Conservation (phyloP, 2,888 invertebrate species). For the Choreutis nemorana region DNA sequence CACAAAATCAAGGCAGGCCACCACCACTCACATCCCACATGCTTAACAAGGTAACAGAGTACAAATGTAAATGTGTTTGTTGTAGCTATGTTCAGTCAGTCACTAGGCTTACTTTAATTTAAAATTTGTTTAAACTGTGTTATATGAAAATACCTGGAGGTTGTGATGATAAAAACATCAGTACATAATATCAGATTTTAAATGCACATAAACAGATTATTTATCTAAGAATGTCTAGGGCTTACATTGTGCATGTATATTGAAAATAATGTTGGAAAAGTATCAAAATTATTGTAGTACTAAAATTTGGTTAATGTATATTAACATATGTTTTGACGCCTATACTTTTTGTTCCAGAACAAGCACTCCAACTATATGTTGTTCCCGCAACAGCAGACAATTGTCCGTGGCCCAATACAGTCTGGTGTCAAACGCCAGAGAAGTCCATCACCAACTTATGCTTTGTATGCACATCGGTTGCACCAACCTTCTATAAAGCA, state of each 20-base stretch:
- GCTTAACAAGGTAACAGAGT: constrained; percentile 72
- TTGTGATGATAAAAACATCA: not conserved
- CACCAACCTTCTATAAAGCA: constrained; percentile 56
- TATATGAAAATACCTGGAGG: too few relatives aligned
- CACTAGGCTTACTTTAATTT: too few relatives aligned
- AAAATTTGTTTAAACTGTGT: too few relatives aligned
- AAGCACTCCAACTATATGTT: constrained; percentile 38
- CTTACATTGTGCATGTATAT: too few relatives aligned
- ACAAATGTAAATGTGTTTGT: too few relatives aligned
- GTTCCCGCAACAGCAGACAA: constrained; percentile 37
- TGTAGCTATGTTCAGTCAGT: too few relatives aligned
- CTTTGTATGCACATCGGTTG: constrained; percentile 43
- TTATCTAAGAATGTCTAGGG: too few relatives aligned
- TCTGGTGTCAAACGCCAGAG: constrained; percentile 59
- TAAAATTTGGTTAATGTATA: too few relatives aligned
- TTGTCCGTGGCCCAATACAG: constrained; percentile 50
- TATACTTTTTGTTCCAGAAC: constrained; percentile 17
- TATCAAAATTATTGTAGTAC: too few relatives aligned
- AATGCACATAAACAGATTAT: too few relatives aligned
- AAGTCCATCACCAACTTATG: constrained; percentile 67
- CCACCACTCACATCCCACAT: constrained; percentile 68
- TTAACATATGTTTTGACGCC: too few relatives aligned
- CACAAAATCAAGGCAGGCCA: constrained; percentile 39
- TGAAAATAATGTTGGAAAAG: too few relatives aligned
- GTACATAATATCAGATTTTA: not conserved